Conservation (phyloP, 2,113 vertebrate species). For the Fulica atra region DNA sequence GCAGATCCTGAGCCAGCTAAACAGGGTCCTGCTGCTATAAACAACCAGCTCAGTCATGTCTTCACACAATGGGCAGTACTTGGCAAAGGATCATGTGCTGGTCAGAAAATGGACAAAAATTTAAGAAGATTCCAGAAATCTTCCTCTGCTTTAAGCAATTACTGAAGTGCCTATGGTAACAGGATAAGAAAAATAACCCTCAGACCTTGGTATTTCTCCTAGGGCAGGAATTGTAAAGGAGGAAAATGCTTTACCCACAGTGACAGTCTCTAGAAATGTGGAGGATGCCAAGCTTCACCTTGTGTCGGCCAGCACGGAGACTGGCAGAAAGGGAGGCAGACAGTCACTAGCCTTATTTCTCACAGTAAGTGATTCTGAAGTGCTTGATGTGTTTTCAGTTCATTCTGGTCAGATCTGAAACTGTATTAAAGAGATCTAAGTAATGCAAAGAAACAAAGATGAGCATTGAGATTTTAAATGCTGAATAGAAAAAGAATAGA, state of each 20-base stretch:
- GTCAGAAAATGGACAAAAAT: not conserved
- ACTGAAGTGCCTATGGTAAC: not conserved
- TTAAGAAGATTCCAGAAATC: not conserved
- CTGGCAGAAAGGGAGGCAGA: not conserved
- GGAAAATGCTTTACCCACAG: not conserved
- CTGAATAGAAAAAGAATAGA: not conserved
- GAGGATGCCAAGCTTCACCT: not conserved
- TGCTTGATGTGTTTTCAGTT: conserved; percentile 4
- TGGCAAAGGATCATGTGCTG: not conserved
- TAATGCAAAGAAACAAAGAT: not conserved
- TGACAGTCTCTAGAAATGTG: not conserved
- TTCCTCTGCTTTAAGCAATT: not conserved
- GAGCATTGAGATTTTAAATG: not conserved
- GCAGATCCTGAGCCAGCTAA: not conserved
- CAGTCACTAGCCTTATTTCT: not conserved
- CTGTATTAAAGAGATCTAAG: not conserved
- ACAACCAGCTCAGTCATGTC: not conserved
- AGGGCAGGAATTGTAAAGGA: not conserved
- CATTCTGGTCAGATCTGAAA: not conserved
- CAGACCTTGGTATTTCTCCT: not conserved
- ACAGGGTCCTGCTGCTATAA: not conserved
- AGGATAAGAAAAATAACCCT: not conserved
- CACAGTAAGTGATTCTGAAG: not conserved
- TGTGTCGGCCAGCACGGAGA: not conserved
- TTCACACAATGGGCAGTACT: not conserved